Base-by-base conservation (phyloP, 2,888 invertebrate genomes). In the Buathra laborator region DNA sequence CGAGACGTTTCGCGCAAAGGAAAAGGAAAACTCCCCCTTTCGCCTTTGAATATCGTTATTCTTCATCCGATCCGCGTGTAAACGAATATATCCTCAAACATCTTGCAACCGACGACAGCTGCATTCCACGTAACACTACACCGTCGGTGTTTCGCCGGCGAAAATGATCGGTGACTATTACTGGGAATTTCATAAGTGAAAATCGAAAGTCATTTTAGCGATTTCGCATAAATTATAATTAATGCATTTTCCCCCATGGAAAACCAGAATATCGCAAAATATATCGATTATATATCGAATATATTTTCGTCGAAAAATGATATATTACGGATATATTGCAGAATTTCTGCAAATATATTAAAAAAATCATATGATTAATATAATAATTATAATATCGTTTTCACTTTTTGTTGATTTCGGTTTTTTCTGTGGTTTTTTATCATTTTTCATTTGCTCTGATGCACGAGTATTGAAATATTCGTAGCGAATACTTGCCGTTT, bases 21-120 rank as follows among this genome's bases (percentile, higher is more conserved):
- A 56, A 7, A 19, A 24, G 24, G 16, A 56, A 56, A 56, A 24
- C 37, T 37, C 7, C 9, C 9, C 19, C 4, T 56, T 56, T 56
- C 19, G 56, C 14, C n/a, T 62, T 29, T 14, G 29, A n/a, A 32
- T n/a, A 32, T 14, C 9, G 62, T 62, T 62, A 62, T 62, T n/a
- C n/a, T 37, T 29, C 14, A 14, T 6, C 32, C 29, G 37, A n/a
- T 14, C 3, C 12, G 7, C 10, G 5, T 5, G 7, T 62, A 29
- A 6, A n/a, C 37, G 12, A 62, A 14, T 32, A 24, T 14, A 29
- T 62, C 5, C 29, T 37, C 32, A 19, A 62, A n/a, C n/a, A 62
- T 62, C 62, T 56, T 62, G 62, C 32, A 62, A n/a, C 14, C 62
- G 62, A 62, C 62, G n/a, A 6, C 62, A 62, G 62, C 62, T 62